Evolutionary conservation across 2,797 vertebrate species (phyloP).

Genomic region (Champsocephalus esox): DNA sequence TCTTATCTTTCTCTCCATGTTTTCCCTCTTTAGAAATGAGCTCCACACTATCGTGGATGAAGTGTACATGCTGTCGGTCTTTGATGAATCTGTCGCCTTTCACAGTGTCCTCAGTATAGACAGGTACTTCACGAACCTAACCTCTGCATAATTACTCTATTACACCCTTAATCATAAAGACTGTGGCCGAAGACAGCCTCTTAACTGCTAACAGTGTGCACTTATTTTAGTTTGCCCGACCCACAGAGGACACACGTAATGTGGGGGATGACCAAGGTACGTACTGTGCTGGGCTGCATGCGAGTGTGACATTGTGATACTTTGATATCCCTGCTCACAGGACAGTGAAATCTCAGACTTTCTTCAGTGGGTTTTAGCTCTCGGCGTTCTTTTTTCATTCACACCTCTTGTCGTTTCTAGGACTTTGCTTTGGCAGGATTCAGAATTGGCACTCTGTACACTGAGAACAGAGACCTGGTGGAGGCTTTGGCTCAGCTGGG

Average conservation of each 20-base stretch:
- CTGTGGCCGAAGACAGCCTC: conserved; percentile 40
- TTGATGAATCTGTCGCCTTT: conserved; percentile 88
- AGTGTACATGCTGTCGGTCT: conserved; percentile 97
- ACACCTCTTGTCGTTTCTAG: conserved; percentile 72
- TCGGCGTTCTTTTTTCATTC: conserved; percentile 11
- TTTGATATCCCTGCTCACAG: conserved; percentile 29
- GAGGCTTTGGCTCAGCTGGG: conserved; percentile 90
- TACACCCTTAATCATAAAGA: conserved; percentile 49
- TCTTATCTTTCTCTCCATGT: not conserved
- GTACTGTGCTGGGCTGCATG: conserved; percentile 31
- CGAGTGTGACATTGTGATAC: conserved; percentile 5
- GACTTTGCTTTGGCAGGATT: conserved; percentile 94
- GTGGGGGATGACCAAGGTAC: conserved; percentile 96
- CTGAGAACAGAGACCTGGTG: conserved; percentile 90
- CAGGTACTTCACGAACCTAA: conserved; percentile 82
- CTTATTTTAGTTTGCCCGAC: conserved; percentile 92
- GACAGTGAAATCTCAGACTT: conserved; percentile 13
- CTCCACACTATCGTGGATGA: conserved; percentile 95
- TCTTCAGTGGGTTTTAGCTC: conserved; percentile 20
- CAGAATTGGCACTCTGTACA: conserved; percentile 91
- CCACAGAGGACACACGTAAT: conserved; percentile 95
- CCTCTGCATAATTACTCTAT: conserved; percentile 42
- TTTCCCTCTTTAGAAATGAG: conserved; percentile 84
- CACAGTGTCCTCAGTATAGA: conserved; percentile 91
- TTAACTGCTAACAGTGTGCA: conserved; percentile 51